These are phyloP conservation scores for Aptenodytes patagonicus DNA, from an alignment of 2,113 vertebrate species.

Conservation along the genomic window DNA sequence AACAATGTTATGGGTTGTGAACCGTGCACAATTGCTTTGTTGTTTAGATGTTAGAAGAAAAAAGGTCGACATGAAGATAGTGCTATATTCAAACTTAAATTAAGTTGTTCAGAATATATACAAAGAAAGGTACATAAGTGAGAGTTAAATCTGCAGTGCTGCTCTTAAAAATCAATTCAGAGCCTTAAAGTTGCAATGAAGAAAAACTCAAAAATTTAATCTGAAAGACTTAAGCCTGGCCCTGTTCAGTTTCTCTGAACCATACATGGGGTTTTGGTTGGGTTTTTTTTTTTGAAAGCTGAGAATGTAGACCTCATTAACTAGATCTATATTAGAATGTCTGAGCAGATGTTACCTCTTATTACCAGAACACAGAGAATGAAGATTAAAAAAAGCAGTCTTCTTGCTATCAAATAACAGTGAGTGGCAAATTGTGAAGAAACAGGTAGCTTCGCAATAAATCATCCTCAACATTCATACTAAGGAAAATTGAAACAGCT, in stretches of 20 bases:
- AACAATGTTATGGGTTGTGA: background rate
- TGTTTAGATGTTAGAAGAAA: background rate
- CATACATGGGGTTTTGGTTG: accelerated
- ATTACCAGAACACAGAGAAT: background rate
- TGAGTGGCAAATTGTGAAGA: background rate
- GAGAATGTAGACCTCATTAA: background rate
- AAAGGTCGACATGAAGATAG: background rate
- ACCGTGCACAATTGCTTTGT: background rate
- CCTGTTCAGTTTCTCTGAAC: background rate
- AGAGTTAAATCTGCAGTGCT: background rate
- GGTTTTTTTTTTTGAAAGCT: background rate
- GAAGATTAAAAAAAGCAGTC: background rate
- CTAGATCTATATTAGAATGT: background rate
- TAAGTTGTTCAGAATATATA: background rate
- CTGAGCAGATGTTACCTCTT: background rate
- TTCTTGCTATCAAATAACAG: background rate
- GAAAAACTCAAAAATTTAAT: background rate
- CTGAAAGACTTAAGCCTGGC: background rate
- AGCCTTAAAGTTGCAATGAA: background rate
- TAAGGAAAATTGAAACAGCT: background rate
- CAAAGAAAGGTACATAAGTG: too few species aligned
- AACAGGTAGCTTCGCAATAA: background rate
- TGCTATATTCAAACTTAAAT: background rate
- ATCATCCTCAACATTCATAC: background rate
- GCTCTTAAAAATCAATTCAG: background rate